Evolutionary conservation across 2,113 vertebrate species (phyloP).

Genomic region (Pituophis catenifer): DNA sequence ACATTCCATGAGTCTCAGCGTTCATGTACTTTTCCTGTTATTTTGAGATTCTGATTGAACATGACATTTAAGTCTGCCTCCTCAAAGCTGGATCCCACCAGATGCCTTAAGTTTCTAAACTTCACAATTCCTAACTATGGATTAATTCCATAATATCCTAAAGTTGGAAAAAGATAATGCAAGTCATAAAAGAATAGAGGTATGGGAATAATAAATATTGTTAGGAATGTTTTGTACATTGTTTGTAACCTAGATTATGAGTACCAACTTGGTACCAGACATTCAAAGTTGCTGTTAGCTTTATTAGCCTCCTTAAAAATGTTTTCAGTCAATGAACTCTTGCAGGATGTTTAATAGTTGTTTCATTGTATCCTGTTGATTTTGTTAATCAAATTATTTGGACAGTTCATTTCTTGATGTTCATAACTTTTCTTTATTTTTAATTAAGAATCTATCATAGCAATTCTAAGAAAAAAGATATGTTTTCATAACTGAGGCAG

Average conservation of each 20-base stretch:
- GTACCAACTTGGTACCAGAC: not conserved
- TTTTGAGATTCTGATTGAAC: not conserved
- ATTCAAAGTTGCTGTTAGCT: not conserved
- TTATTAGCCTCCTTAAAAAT: not conserved
- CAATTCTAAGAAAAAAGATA: not conserved
- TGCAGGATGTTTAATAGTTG: not conserved
- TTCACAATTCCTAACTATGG: not conserved
- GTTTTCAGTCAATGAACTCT: not conserved
- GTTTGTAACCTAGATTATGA: not conserved
- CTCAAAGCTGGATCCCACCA: not conserved
- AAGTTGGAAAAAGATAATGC: not conserved
- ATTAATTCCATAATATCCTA: not conserved
- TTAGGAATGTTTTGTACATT: not conserved
- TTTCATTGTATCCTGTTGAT: not conserved
- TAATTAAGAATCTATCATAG: not conserved
- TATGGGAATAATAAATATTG: not conserved
- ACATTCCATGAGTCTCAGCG: not conserved
- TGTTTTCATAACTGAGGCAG: constrained; percentile 10
- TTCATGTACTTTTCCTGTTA: not conserved
- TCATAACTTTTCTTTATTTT: constrained; percentile 15
- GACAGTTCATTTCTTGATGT: not conserved
- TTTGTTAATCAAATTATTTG: constrained; percentile 2
- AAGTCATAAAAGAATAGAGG: not conserved
- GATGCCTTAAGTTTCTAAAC: not conserved
- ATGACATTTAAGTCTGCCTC: not conserved